Evolutionary conservation across 2,888 invertebrate genomes (phyloP).

Genomic region (Ochropleura leucogaster): DNA sequence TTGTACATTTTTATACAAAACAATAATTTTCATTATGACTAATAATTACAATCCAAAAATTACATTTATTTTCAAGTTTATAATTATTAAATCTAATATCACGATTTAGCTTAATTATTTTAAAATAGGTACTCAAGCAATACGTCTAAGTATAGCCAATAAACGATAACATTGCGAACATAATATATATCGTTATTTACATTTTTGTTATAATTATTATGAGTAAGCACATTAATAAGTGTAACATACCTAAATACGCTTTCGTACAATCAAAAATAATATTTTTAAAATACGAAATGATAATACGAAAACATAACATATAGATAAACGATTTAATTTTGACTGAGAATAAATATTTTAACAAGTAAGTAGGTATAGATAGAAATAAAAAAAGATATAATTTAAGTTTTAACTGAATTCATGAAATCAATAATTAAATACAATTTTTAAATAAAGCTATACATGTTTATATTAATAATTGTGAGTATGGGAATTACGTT

Average conservation of each 20-base stretch:
- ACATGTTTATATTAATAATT: constrained; percentile 61
- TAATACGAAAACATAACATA: constrained; percentile 51
- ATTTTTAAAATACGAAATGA: constrained; percentile 43
- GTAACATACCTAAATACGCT: constrained; percentile 64
- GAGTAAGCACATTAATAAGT: constrained; percentile 72
- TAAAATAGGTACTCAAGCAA: constrained; percentile 86
- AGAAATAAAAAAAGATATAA: not conserved
- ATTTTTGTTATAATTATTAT: constrained; percentile 65
- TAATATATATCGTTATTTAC: constrained; percentile 72
- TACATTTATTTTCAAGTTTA: constrained; percentile 89
- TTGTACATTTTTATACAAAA: constrained; percentile 90
- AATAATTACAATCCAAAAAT: constrained; percentile 91
- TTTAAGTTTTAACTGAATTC: not conserved
- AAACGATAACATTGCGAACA: constrained; percentile 85
- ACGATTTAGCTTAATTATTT: constrained; percentile 90
- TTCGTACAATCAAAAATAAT: constrained; percentile 56
- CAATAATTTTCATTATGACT: constrained; percentile 89
- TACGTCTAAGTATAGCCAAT: constrained; percentile 80
- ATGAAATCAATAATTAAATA: constrained; percentile 13
- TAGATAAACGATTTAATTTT: constrained; percentile 25
- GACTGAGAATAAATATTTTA: constrained; percentile 30
- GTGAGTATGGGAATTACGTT: constrained; percentile 71
- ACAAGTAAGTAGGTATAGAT: constrained; percentile 4
- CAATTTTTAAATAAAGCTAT: constrained; percentile 39
- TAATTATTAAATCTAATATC: constrained; percentile 90